Percentiles rank a stretch among this genome's conserved stretches.
phyloP scores from a whole-genome alignment of 2,797 vertebrate genomes.

The Hippocampus kuda region DNA sequence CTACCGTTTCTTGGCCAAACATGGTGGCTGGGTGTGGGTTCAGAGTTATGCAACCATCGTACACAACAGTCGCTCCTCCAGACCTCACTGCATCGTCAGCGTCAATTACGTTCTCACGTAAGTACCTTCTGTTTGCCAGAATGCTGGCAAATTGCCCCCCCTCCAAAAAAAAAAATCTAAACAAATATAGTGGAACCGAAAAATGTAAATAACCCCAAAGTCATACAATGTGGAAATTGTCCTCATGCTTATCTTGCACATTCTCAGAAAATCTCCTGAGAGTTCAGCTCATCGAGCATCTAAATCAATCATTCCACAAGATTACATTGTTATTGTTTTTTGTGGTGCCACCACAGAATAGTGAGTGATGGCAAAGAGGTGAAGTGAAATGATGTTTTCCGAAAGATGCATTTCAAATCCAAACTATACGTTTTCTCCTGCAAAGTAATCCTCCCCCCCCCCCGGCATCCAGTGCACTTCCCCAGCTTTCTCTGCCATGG shows the following conservation, averaged over 20 bases:
- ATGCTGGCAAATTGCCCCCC: not conserved
- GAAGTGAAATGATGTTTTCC: too few relatives aligned
- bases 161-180: too few relatives aligned
- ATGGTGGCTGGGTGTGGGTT: conserved; percentile 96
- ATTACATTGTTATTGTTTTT: not conserved
- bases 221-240: not conserved
- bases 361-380: too few relatives aligned
- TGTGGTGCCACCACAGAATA: too few relatives aligned
- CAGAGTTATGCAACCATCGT: conserved; percentile 97
- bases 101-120: conserved; percentile 98
- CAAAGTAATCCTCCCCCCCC: too few relatives aligned
- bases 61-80: conserved; percentile 93
- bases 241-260: not conserved
- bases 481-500: too few relatives aligned
- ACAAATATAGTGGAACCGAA: not conserved
- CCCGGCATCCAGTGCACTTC: too few relatives aligned
- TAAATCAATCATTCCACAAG: too few relatives aligned
- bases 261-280: conserved; percentile 12
- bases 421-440: too few relatives aligned
- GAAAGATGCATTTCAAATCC: too few relatives aligned
- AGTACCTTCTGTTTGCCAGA: conserved; percentile 51
- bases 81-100: conserved; percentile 97
- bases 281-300: conserved; percentile 3
- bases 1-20: conserved; percentile 92
- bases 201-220: not conserved